Evolutionary conservation across 2,797 vertebrate species (phyloP), one percentile per base, ranked within the genome.

Genomic region (Halcyon chelicuti): DNA sequence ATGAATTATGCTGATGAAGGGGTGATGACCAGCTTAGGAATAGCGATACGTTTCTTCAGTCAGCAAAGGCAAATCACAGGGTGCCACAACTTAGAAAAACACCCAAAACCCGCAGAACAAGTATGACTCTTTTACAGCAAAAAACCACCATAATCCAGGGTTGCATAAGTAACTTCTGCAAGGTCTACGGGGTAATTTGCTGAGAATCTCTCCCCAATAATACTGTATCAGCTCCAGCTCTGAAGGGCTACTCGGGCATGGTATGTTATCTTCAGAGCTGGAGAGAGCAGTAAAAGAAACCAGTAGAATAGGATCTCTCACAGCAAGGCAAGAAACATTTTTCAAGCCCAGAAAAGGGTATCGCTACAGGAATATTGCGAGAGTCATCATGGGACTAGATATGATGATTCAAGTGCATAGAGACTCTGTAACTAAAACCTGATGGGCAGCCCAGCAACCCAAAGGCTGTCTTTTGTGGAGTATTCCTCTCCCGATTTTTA

Each of bases 1-100:
- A 73, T 86, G 54, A 95, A 95, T 94, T 92, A 91, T 57, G 61
- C 75, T 91, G 90, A 75, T 86, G 90, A 90, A 89, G 76, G 85
- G 94, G 77, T 78, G 91, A 94, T 94, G 95, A 92, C 61, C 91
- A 95, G 88, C 15, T 72, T 77, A 94, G 74, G 60, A 84, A 46
- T 3, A 88, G 65, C 0, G 4, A 75, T 85, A 49, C 26, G 62
- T 94, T 93, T 94, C 92, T 91, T 88, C 86, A 80, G 72, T 89
- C 88, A 94, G 78, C 88, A 94, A 84, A 92, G 80, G 57, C 77
- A 94, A 94, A 94, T 93, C 86, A 31, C 74, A 85, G 60, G 47
- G 71, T 70, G 51, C 79, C 73, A 70, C 67, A 76, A 39, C 44
- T 84, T 39, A 29, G 5, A 71, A 35, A 62, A 71, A 92, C 57